A percentile compares a stretch with the other conserved stretches of the same genome.
Conservation (phyloP, 2,888 invertebrate genomes). For the Spialia ferax region DNA sequence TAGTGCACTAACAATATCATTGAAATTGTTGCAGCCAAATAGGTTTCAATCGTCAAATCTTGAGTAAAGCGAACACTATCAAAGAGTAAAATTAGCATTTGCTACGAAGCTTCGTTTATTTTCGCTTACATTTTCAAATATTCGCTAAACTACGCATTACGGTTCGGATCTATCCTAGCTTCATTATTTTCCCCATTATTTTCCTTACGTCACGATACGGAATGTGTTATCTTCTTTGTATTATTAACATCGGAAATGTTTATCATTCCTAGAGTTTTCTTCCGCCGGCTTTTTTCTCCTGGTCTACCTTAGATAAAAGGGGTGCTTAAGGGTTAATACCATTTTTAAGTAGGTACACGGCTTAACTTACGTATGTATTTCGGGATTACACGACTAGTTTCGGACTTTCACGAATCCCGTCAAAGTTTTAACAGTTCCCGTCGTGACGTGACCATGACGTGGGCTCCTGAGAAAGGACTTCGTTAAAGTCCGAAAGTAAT, state of each 20-base stretch:
- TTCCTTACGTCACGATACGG: slow-evolving; percentile 15
- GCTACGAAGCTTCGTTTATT: slow-evolving; percentile 7
- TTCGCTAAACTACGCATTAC: slow-evolving; percentile 23
- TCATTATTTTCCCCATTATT: slow-evolving; percentile 19
- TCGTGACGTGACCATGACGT: too few species aligned
- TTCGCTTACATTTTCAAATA: slow-evolving; percentile 10
- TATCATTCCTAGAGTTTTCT: too few species aligned
- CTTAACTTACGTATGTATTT: too few species aligned
- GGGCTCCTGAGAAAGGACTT: too few species aligned
- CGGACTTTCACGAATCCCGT: too few species aligned
- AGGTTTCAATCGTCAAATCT: background rate
- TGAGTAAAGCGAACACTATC: slow-evolving; percentile 2
- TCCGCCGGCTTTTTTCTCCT: too few species aligned
- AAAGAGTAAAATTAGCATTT: background rate
- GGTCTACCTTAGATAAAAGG: too few species aligned
- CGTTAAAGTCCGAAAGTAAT: too few species aligned
- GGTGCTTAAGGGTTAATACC: too few species aligned
- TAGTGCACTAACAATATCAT: background rate
- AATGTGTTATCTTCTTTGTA: background rate
- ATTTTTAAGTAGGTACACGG: too few species aligned
- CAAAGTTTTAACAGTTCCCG: too few species aligned
- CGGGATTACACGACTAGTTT: too few species aligned
- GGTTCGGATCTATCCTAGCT: slow-evolving; percentile 15
- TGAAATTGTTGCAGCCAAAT: background rate
- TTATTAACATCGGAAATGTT: slow-evolving; percentile 8